Percentiles rank a stretch among this genome's conserved stretches.
Conservation (phyloP, 2,888 invertebrate genomes). For the Luffia ferchaultella region DNA sequence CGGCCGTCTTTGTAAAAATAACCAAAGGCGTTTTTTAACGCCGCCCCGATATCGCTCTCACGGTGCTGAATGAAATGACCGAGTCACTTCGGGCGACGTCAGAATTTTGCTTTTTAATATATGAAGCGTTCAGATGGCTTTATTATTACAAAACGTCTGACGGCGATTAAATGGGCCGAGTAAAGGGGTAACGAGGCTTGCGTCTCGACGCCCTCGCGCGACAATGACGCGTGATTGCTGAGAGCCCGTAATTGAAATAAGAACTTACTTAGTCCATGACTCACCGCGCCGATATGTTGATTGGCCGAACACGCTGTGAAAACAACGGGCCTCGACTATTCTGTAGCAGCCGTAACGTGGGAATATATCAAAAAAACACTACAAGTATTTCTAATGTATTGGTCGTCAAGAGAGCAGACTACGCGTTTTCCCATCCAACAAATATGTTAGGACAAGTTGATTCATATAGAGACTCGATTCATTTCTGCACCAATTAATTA, state of each 20-base stretch:
- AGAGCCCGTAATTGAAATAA: conserved; percentile 54
- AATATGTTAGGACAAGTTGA: too few relatives aligned
- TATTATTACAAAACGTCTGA: conserved; percentile 47
- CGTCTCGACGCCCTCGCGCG: conserved; percentile 44
- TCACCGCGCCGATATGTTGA: conserved; percentile 45
- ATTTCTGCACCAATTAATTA: too few relatives aligned
- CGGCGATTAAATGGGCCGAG: conserved; percentile 38
- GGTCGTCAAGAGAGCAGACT: too few relatives aligned
- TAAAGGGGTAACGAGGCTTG: conserved; percentile 40
- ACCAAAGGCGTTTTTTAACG: conserved; percentile 40
- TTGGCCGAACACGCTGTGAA: too few relatives aligned
- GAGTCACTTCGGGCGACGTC: conserved; percentile 56
- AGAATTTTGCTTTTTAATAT: conserved; percentile 58
- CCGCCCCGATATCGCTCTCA: conserved; percentile 50
- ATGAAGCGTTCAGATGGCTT: conserved; percentile 54
- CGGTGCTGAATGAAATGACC: conserved; percentile 56
- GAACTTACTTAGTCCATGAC: conserved; percentile 39
- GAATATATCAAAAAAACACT: too few relatives aligned
- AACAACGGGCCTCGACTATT: too few relatives aligned
- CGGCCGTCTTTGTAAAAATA: conserved; percentile 51
- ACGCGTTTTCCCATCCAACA: too few relatives aligned
- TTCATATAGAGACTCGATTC: too few relatives aligned
- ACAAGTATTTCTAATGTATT: too few relatives aligned
- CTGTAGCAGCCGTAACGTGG: too few relatives aligned
- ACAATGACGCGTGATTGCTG: conserved; percentile 60